These are phyloP conservation scores for Chroicocephalus ridibundus DNA, from an alignment of 2,113 vertebrate species.

Conservation along the genomic window DNA sequence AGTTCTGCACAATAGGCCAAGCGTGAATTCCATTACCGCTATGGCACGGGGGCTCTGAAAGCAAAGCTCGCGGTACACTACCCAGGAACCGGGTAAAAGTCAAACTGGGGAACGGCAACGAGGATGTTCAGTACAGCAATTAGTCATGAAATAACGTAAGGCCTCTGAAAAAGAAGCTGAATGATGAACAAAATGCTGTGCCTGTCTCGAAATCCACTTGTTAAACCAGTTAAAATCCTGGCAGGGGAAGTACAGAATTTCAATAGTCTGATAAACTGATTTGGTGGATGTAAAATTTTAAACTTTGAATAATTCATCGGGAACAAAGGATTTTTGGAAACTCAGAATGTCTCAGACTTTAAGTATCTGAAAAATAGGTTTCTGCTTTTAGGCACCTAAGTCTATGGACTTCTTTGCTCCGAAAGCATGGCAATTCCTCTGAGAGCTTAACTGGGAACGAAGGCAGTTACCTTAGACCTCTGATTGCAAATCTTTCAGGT, in stretches of 20 bases:
- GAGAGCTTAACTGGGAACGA: neutral
- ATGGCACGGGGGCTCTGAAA: neutral
- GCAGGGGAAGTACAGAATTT: neutral
- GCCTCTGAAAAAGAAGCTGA: neutral
- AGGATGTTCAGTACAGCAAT: neutral
- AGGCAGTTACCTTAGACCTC: neutral
- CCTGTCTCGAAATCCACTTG: neutral
- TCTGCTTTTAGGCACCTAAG: neutral
- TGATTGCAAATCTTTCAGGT: neutral
- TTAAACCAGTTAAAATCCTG: neutral
- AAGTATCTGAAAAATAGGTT: neutral
- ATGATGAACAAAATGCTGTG: neutral
- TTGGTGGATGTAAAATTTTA: neutral
- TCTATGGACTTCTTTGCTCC: neutral
- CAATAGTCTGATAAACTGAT: neutral
- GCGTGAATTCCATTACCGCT: neutral
- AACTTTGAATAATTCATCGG: neutral
- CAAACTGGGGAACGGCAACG: neutral
- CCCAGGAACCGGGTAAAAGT: neutral
- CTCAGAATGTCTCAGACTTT: neutral
- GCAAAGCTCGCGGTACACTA: neutral
- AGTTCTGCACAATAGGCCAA: constrained; percentile 21
- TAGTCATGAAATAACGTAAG: neutral
- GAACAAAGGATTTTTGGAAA: neutral
- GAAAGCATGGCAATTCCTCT: neutral